Evolutionary conservation across 2,113 vertebrate species (phyloP), one percentile per base, ranked within the genome.

Genomic region (Nerophis lumbriciformis): DNA sequence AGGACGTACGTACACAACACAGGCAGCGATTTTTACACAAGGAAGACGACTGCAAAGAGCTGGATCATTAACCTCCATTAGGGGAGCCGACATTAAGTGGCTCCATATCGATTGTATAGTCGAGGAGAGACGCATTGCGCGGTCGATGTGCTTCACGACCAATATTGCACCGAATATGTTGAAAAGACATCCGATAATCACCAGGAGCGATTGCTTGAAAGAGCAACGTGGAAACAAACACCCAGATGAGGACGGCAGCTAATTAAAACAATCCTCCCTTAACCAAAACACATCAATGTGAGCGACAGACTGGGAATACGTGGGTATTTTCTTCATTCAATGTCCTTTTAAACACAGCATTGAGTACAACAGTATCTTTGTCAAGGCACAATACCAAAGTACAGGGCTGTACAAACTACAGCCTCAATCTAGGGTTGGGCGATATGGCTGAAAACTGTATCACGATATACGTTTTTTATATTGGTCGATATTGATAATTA

Each of bases 11-110:
- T 28, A 62, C 73, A 71, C 55, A 61, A 63, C 15, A 66, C 19
- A 68, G 59, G 56, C 28, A 39, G 49, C 63, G 66, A 74, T 71
- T 73, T 72, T 69, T 61, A 62, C 47, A 69, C 64, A 69, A 58
- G 66, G 51, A 63, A 45, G n/a, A 36, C 4, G 3, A 62, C 21
- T 38, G 56, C 44, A 71, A 49, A 63, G 53, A 59, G 63, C 21
- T 10, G 55, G 75, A 79, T 83, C 77, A 80, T 86, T 86, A 88
- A 81, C 77, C 75, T 79, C 75, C 71, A 77, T 84, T 74, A 77
- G 63, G 73, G 65, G 53, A 71, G 56, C 65, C 77, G 76, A 64
- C 61, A 71, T 73, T 59, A 56, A 78, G 63, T 61, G 76, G 65
- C 69, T 57, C 55, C 66, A 64, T 61, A 86, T 77, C 63, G 75